phyloP scores from a whole-genome alignment of 2,888 invertebrate species.

The Sinopyrophorus schimmeli region DNA sequence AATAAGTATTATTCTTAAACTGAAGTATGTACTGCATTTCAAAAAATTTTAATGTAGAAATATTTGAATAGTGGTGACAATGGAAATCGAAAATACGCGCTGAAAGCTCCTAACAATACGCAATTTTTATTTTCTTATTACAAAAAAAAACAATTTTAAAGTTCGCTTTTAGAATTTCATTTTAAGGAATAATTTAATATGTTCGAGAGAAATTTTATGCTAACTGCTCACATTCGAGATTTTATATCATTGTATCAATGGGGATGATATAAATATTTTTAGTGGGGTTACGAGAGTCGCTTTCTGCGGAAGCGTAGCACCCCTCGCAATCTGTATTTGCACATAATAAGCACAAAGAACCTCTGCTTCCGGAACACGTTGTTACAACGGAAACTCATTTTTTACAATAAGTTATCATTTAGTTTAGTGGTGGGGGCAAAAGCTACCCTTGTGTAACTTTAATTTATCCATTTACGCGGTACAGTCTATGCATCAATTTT shows the following conservation, averaged over 20 bases:
- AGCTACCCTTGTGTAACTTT: slow-evolving; percentile 8
- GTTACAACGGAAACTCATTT: slow-evolving; percentile 41
- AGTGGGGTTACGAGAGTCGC: slow-evolving; percentile 26
- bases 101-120: too few relatives aligned
- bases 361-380: slow-evolving; percentile 40
- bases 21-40: too few relatives aligned
- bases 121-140: too few relatives aligned
- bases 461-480: slow-evolving; percentile 5
- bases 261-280: slow-evolving; percentile 31
- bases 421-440: slow-evolving; percentile 27
- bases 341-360: slow-evolving; percentile 44
- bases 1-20: too few relatives aligned
- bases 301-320: slow-evolving; percentile 27
- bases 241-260: slow-evolving; percentile 23
- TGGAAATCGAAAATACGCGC: too few relatives aligned
- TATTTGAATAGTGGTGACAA: too few relatives aligned
- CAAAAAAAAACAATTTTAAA: slow-evolving; percentile 24
- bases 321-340: slow-evolving; percentile 43
- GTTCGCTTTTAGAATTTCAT: slow-evolving; percentile 18
- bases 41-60: too few relatives aligned
- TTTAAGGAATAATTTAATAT: slow-evolving; percentile 16
- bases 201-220: slow-evolving; percentile 20
- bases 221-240: slow-evolving; percentile 22
- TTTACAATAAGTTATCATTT: slow-evolving; percentile 41
- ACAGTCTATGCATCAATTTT: slow-evolving; percentile 11